Evolutionary conservation across 2,113 vertebrate genomes (phyloP), one percentile per base, ranked within the genome.

Genomic region (Anguilla rostrata): DNA sequence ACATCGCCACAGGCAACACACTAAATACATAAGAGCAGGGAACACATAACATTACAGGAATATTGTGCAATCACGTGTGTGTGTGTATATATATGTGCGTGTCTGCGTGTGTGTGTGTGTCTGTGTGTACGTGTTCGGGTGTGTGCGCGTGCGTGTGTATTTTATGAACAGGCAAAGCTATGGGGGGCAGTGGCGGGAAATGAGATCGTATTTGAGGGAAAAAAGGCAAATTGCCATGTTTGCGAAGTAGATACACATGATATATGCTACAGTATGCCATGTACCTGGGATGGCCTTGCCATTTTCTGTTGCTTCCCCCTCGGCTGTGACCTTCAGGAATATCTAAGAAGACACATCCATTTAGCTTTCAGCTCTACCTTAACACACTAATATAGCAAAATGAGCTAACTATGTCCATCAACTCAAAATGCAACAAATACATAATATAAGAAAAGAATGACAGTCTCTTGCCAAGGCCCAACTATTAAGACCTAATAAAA

Each of bases 241-340:
- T 29, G 46, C 40, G 18, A 83, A 63, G 60, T 7, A 15, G 39
- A 22, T 5, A 41, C 12, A 41, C 39, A 40, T 49, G 34, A 34
- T 34, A 34, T 34, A 1, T 34, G 39, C n/a, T n/a, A n/a, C n/a
- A n/a, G 46, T 41, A 29, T 82, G 49, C 7, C 0, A 49, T 43
- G 90, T 97, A 99, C 98, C 98, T 91, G 94, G 84, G 89, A 95
- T 94, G 88, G 93, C 89, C 83, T 91, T 88, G 90, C 93, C 94
- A 84, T 93, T 91, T 89, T 91, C 94, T 63, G 95, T 92, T 63
- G 95, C 92, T 20, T 96, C 95, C 92, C 96, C 95, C 39, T 98
- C 96, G 75, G 96, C 95, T 34, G 98, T 99, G 86, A 97, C 97
- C 92, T 98, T 99, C 91, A 99, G 93, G 93, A 99, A 99, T 92